A percentile compares a stretch with the other conserved stretches of the same genome.
These are phyloP conservation scores for Diarsia brunnea DNA, from an alignment of 2,888 invertebrate genomes.

Conservation along the genomic window DNA sequence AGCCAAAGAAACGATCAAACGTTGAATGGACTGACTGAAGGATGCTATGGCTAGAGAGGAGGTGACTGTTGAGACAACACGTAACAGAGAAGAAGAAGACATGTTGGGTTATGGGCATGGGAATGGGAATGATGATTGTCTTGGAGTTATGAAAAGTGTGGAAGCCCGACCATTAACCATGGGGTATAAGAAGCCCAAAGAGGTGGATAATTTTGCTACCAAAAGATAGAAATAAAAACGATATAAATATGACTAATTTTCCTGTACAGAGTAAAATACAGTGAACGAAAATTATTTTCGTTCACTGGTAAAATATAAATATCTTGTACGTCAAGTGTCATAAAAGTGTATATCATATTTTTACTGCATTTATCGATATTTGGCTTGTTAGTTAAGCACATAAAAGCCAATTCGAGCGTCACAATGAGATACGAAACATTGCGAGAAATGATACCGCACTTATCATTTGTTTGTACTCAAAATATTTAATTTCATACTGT, in stretches of 20 bases:
- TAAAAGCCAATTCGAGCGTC: slow-evolving; percentile 41
- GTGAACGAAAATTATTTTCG: too few relatives aligned
- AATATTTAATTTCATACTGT: background rate
- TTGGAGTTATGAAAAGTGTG: too few relatives aligned
- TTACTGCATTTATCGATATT: slow-evolving; percentile 40
- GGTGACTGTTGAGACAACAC: too few relatives aligned
- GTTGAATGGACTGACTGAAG: too few relatives aligned
- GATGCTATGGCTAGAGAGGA: too few relatives aligned
- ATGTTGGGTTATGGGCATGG: too few relatives aligned
- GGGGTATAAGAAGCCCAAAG: background rate
- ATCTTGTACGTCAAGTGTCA: background rate
- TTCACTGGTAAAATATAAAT: too few relatives aligned
- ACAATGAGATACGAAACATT: slow-evolving; percentile 22
- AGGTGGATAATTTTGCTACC: background rate
- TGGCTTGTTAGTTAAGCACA: slow-evolving; percentile 26
- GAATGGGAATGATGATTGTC: too few relatives aligned
- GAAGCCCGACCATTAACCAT: too few relatives aligned
- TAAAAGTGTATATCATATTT: slow-evolving; percentile 8
- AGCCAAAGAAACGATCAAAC: too few relatives aligned
- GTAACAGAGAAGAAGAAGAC: too few relatives aligned
- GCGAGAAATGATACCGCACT: slow-evolving; percentile 14
- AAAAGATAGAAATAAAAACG: background rate
- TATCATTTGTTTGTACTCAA: slow-evolving; percentile 40
- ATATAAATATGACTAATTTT: background rate
- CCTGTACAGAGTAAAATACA: too few relatives aligned